A percentile compares a stretch with the other conserved stretches of the same genome.
Evolutionary conservation across 2,113 vertebrate genomes (phyloP).

Genomic region (Tretioscincus oriximinensis): DNA sequence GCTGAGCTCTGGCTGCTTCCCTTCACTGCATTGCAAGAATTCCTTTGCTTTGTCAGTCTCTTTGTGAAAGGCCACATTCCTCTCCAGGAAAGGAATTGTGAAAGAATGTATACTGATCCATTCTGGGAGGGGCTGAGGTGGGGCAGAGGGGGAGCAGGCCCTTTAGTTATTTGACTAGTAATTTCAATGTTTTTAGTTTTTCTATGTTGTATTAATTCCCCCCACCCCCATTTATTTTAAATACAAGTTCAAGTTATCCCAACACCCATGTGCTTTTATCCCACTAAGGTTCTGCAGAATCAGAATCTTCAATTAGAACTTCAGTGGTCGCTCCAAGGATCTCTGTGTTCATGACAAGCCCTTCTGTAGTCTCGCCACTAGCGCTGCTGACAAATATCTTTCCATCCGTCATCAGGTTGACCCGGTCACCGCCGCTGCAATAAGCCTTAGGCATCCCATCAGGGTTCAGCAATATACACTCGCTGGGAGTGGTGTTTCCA

Average conservation of each 20-base stretch:
- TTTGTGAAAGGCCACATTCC: conserved; percentile 64
- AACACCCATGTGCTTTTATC: conserved; percentile 58
- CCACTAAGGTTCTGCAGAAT: conserved; percentile 78
- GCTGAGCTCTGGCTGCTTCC: conserved; percentile 38
- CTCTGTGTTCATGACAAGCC: conserved; percentile 80
- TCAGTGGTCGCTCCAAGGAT: conserved; percentile 80
- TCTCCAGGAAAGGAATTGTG: conserved; percentile 55
- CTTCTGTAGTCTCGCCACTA: conserved; percentile 67
- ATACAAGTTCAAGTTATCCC: conserved; percentile 73
- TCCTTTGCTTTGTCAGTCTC: conserved; percentile 53
- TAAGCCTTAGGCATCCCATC: conserved; percentile 74
- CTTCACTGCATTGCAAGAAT: conserved; percentile 49
- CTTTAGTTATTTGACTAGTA: conserved; percentile 77
- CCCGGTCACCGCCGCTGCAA: conserved; percentile 67
- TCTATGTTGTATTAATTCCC: conserved; percentile 62
- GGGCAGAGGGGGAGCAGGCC: conserved; percentile 64
- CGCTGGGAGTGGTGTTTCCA: conserved; percentile 67
- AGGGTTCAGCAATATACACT: conserved; percentile 73
- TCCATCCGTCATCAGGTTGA: conserved; percentile 74
- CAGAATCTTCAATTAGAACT: conserved; percentile 83
- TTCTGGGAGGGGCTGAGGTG: conserved; percentile 56
- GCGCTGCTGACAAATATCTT: conserved; percentile 75
- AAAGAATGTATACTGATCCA: conserved; percentile 71
- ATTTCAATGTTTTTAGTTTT: conserved; percentile 72
- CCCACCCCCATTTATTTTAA: conserved; percentile 66